Conservation (phyloP, 2,113 vertebrate genomes). For the Chamaetylas fuelleborni region DNA sequence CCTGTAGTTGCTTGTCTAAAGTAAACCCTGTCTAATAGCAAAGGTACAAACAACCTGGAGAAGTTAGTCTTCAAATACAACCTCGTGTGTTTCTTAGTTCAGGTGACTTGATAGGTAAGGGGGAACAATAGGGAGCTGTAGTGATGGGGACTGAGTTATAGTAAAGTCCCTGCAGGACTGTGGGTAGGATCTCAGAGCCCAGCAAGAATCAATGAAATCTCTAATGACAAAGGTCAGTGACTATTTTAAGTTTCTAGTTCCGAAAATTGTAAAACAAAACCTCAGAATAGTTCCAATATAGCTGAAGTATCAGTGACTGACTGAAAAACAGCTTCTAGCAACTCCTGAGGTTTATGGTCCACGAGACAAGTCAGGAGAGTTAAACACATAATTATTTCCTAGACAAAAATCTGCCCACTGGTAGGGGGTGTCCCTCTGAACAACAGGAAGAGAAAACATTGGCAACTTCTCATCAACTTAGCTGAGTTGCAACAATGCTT, state of each 20-base stretch:
- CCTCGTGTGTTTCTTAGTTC: neutral
- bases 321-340: neutral
- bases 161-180: neutral
- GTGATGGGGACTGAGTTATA: accelerated
- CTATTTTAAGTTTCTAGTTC: neutral
- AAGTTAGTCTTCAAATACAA: neutral
- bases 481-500: neutral
- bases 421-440: neutral
- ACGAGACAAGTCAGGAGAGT: neutral
- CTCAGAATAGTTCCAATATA: neutral
- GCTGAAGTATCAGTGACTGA: neutral
- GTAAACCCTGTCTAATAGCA: neutral
- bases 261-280: neutral
- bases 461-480: neutral
- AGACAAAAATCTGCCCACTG: neutral
- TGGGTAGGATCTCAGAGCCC: neutral
- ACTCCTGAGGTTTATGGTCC: neutral
- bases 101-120: neutral
- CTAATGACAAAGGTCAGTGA: neutral
- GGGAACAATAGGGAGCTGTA: neutral
- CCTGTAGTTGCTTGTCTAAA: neutral
- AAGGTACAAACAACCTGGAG: neutral
- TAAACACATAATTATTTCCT: neutral
- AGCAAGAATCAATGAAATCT: neutral
- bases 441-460: neutral